Percentiles rank a stretch among this genome's conserved stretches.
Evolutionary conservation across 2,797 vertebrate genomes (phyloP).

Genomic region (Ptychadena robeensis): DNA sequence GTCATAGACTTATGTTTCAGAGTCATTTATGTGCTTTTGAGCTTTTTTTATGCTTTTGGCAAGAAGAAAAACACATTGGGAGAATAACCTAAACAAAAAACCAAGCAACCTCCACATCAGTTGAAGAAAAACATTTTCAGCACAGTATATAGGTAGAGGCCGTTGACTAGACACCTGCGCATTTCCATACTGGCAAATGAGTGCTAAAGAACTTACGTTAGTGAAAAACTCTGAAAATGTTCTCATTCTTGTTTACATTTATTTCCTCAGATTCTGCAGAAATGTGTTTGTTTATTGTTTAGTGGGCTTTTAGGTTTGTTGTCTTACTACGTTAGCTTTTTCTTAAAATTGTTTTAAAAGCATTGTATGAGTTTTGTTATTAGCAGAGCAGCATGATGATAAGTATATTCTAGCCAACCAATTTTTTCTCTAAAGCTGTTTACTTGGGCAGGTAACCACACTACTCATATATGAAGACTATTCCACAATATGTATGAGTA

Average conservation of each 20-base stretch:
- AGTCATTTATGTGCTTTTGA: conserved; percentile 72
- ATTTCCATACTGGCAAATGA: not conserved
- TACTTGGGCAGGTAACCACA: conserved; percentile 31
- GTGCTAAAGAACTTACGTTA: conserved; percentile 39
- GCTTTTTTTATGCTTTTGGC: conserved; percentile 72
- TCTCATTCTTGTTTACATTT: conserved; percentile 62
- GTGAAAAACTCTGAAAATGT: conserved; percentile 6
- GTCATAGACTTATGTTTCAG: conserved; percentile 78
- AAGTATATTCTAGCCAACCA: conserved; percentile 30
- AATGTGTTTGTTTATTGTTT: conserved; percentile 63
- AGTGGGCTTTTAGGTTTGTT: conserved; percentile 64
- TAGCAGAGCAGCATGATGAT: conserved; percentile 59
- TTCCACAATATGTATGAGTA: not conserved
- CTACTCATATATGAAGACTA: conserved; percentile 10
- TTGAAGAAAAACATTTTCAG: conserved; percentile 59
- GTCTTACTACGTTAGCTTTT: conserved; percentile 35
- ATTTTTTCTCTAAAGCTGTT: conserved; percentile 12
- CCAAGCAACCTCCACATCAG: conserved; percentile 60
- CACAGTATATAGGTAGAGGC: conserved; percentile 34
- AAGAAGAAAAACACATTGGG: conserved; percentile 70
- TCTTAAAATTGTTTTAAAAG: conserved; percentile 41
- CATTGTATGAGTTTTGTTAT: conserved; percentile 58
- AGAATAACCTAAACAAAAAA: conserved; percentile 66
- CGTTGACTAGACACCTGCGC: conserved; percentile 49
- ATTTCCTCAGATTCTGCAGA: conserved; percentile 64